Base-by-base conservation (phyloP, 2,113 vertebrate genomes). In the Oncorhynchus mykiss region DNA sequence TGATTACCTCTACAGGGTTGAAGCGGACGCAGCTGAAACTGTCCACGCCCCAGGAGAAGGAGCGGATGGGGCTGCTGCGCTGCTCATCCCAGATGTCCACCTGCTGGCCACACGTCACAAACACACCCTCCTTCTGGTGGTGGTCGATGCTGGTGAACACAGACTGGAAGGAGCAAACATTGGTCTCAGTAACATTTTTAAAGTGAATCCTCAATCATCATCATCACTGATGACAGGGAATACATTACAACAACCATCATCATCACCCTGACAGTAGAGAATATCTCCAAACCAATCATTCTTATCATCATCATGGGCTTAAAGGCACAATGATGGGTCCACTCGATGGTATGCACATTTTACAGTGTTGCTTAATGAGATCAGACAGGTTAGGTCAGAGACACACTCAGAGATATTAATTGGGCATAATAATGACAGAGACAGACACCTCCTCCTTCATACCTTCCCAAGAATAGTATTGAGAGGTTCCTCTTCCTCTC, bases 31-130 rank as follows among this genome's bases (percentile, higher is more conserved):
- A 93, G 88, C 90, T 96, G 90, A 99, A 96, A 89, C 98, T 98
- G 85, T 99, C 97, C 54, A 97, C 94, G 0, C 98, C 97, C 97
- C 98, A 99, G 3, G 94, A 94, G 85, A 98, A 95, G 59, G 96
- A 96, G 82, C 96, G 96, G 82, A 99, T 91, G 0, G 98, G 98
- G 83, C 84, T 97, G 85, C 91, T 97, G 86, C 96, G 95, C 86
- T 98, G 94, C 71, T 99, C 98, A 78, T 99, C 96, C 97, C 97
- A 99, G 85, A 99, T 96, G 87, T 99, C 98, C 84, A 99, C 96
- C 81, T 97, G 96, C 85, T 98, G 97, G 85, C 98, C 97, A 82
- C 98, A 99, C 11, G 97, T 99, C 65, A 94, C 96, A 90, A 99
- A 99, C 82, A 95, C 76, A 79, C 87, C 85, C 1, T 98, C 94